Percentiles rank a stretch among this genome's conserved stretches.
Evolutionary conservation across 2,797 vertebrate genomes (phyloP).

Genomic region (Smutsia temminckii): DNA sequence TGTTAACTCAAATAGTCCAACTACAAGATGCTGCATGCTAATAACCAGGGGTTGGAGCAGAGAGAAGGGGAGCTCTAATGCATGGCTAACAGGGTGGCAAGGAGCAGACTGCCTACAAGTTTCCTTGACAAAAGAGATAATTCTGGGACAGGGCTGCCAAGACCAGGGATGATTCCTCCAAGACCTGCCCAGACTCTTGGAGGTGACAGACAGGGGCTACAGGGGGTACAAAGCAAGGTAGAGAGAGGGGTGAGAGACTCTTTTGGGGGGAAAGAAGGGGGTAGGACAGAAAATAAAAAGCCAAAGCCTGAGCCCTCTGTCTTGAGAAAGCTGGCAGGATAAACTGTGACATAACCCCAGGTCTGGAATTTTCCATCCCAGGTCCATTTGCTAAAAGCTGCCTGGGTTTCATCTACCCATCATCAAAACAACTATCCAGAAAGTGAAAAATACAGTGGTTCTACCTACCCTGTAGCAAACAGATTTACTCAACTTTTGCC

Average conservation of each 20-base stretch:
- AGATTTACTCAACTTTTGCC: background rate
- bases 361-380: background rate
- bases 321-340: background rate
- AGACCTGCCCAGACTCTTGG: background rate
- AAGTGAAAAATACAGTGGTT: background rate
- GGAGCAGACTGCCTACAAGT: background rate
- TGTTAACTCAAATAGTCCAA: background rate
- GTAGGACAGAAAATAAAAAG: background rate
- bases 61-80: background rate
- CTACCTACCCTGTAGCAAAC: background rate
- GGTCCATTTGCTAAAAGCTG: background rate
- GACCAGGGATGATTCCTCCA: background rate
- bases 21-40: fast-evolving
- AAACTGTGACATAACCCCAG: background rate
- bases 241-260: background rate
- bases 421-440: background rate
- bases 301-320: background rate
- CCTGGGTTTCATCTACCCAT: background rate
- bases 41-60: fast-evolving
- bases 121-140: background rate
- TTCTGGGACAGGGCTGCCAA: background rate
- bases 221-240: too few species aligned
- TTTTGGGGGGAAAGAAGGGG: background rate
- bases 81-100: background rate
- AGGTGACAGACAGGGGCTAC: background rate